Conservation (phyloP, 2,888 invertebrate species). For the Plebejus melissa region DNA sequence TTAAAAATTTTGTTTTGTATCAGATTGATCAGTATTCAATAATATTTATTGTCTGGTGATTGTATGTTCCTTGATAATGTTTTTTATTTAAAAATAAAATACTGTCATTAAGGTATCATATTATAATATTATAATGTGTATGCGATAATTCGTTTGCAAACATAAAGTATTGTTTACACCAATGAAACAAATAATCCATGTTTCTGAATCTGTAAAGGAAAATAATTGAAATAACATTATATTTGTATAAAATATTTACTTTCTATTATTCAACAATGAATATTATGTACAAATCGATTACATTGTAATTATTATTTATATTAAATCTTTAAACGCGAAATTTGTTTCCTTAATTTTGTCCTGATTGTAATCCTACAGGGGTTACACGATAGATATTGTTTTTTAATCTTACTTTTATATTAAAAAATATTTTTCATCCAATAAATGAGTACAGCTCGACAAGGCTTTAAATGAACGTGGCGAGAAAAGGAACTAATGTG, state of each 20-base stretch:
- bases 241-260: slow-evolving; percentile 75
- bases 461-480: too few species aligned
- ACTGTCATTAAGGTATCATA: slow-evolving; percentile 65
- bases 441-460: too few species aligned
- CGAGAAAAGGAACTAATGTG: too few species aligned
- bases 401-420: too few species aligned
- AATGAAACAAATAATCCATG: slow-evolving; percentile 46
- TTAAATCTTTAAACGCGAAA: slow-evolving; percentile 69
- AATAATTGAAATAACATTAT: slow-evolving; percentile 71
- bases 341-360: slow-evolving; percentile 24
- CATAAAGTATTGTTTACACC: slow-evolving; percentile 29
- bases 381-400: too few species aligned
- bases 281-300: slow-evolving; percentile 70
- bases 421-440: too few species aligned
- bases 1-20: not conserved
- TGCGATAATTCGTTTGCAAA: slow-evolving; percentile 35
- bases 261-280: slow-evolving; percentile 71
- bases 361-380: too few species aligned
- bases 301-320: slow-evolving; percentile 74
- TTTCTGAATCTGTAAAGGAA: slow-evolving; percentile 61
- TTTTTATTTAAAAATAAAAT: slow-evolving; percentile 70
- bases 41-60: slow-evolving; percentile 27
- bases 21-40: slow-evolving; percentile 19
- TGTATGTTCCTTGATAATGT: slow-evolving; percentile 70
- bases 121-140: slow-evolving; percentile 34